Conservation (phyloP, 2,113 vertebrate genomes). For the Oncorhynchus mykiss region DNA sequence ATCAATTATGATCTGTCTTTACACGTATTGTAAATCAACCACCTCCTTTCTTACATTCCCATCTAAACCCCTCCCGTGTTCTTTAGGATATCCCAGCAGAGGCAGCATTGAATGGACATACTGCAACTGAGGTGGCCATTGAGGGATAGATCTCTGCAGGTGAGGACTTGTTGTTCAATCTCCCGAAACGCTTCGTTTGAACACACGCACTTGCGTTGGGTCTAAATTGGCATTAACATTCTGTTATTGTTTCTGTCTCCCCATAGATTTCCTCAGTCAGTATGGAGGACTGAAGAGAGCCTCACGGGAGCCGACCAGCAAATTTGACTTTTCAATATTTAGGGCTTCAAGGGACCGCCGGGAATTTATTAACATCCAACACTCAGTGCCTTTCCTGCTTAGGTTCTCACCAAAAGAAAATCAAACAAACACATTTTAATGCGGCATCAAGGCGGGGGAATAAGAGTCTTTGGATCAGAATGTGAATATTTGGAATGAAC, state of each 20-base stretch:
- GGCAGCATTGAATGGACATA: conserved; percentile 15
- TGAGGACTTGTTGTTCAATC: not conserved
- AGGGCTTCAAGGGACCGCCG: conserved; percentile 1
- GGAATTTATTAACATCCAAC: not conserved
- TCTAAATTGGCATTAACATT: too few relatives aligned
- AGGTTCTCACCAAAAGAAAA: not conserved
- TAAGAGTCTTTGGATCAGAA: not conserved
- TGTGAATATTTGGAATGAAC: not conserved
- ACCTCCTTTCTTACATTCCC: not conserved
- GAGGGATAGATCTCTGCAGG: conserved; percentile 20
- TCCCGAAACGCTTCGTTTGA: too few relatives aligned
- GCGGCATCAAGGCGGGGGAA: not conserved
- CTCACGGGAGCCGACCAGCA: not conserved
- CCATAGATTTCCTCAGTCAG: not conserved
- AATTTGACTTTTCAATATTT: not conserved
- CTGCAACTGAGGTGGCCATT: conserved; percentile 15
- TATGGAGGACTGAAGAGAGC: not conserved
- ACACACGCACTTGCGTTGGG: too few relatives aligned
- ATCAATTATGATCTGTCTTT: too few relatives aligned
- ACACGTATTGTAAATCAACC: not conserved
- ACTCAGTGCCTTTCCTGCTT: conserved; percentile 11
- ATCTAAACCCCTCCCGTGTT: too few relatives aligned
- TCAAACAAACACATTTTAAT: not conserved
- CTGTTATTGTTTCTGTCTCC: not conserved
- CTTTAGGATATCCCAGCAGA: conserved; percentile 4